Evolutionary conservation across 1,140 invertebrate genomes (phyloP), one percentile per base, ranked within the genome.

Genomic region (Sitobion miscanthi): DNA sequence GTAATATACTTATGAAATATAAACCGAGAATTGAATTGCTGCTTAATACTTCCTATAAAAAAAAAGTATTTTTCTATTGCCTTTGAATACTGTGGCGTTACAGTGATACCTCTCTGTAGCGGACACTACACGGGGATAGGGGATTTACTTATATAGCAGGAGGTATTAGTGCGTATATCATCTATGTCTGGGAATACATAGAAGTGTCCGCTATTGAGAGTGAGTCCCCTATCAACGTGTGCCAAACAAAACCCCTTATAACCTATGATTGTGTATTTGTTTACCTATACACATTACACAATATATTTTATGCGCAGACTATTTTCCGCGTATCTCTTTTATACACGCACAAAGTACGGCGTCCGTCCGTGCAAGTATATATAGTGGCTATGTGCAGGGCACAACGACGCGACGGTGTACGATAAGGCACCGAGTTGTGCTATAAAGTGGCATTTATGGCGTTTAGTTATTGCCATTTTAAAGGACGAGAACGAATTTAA

Each of bases 401-500:
- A 83, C 35, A 38, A 83, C 35, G 35, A 38, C 35, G 49, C 86
- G 45, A 87, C 52, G n/a, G 49, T 52, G 49, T 35, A 35, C 47
- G 88, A 89, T 89, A 42, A 89, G 52, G 52, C 35, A 89, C 88
- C n/a, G 38, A 54, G 88, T 89, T 57, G 23, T 5, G 54, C 87
- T n/a, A 35, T 89, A 77, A 52, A 57, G 21, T 42, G 45, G 20
- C 38, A 69, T 93, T 93, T 89, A 89, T 89, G 35, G 87, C 87
- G 49, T 38, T 54, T 47, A 25, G 87, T 89, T 89, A 89, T 89
- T 89, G 35, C 87, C n/a, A n/a, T 88, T 35, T 54, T 89, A 88
- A 88, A 88, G 47, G 47, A 88, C 47, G 86, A 49, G 85, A 47
- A 87, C 21, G 87, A n/a, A 21, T 89, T 54, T 54, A 54, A 54